phyloP scores from a whole-genome alignment of 2,113 vertebrate species.

The Rissa tridactyla region DNA sequence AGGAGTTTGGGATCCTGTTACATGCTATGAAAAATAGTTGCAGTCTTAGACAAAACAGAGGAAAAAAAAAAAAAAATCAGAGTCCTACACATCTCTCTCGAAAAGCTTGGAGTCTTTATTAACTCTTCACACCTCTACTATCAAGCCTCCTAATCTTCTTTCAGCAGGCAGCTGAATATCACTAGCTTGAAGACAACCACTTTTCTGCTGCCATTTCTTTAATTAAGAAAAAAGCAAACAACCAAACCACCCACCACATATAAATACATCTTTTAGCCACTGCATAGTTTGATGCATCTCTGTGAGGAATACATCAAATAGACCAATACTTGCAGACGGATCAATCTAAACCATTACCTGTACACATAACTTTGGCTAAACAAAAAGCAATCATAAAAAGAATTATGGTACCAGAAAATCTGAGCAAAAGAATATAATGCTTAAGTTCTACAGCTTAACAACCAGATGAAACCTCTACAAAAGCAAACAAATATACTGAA shows the following conservation, averaged over 20 bases:
- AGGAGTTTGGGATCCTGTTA: not conserved
- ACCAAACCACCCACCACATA: not conserved
- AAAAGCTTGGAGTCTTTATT: not conserved
- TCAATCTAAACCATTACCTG: not conserved
- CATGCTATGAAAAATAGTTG: not conserved
- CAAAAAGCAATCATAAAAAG: not conserved
- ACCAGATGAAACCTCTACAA: not conserved
- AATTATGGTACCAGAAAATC: not conserved
- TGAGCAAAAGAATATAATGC: not conserved
- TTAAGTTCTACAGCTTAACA: not conserved
- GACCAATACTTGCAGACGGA: not conserved
- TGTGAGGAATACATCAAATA: not conserved
- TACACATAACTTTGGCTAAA: not conserved
- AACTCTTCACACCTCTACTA: not conserved
- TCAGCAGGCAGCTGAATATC: not conserved
- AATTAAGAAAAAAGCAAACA: not conserved
- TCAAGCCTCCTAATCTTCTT: not conserved
- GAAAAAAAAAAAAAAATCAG: not conserved
- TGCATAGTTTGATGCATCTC: not conserved
- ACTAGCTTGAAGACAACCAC: not conserved
- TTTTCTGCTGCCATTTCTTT: not conserved
- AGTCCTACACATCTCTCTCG: not conserved
- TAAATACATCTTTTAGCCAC: not conserved
- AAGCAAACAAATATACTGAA: not conserved
- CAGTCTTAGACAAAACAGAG: not conserved